Evolutionary conservation across 2,888 invertebrate genomes (phyloP).

Genomic region (Drosophila tripunctata): DNA sequence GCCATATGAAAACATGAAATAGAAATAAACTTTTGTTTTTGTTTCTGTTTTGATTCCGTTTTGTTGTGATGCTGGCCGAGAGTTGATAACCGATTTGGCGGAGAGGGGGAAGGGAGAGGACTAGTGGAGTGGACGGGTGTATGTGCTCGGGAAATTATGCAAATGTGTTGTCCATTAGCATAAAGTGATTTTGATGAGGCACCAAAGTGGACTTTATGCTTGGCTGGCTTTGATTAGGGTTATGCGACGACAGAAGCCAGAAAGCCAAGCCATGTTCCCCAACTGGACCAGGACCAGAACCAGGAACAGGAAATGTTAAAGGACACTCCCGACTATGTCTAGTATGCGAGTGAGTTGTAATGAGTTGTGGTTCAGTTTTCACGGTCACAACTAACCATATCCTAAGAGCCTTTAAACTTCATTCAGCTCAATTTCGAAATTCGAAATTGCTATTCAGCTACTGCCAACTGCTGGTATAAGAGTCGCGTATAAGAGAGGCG

Average conservation of each 20-base stretch:
- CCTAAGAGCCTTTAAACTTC: background rate
- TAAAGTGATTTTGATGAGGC: slow-evolving; percentile 78
- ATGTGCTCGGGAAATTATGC: slow-evolving; percentile 55
- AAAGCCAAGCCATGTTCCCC: background rate
- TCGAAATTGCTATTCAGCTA: slow-evolving; percentile 37
- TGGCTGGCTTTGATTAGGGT: slow-evolving; percentile 75
- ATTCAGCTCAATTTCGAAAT: slow-evolving; percentile 14
- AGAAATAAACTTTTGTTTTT: slow-evolving; percentile 21
- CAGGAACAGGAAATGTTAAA: background rate
- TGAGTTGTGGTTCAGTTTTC: slow-evolving; percentile 24
- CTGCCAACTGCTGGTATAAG: slow-evolving; percentile 3
- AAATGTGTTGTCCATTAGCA: slow-evolving; percentile 74
- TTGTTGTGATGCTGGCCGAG: background rate
- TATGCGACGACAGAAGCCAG: slow-evolving; percentile 49
- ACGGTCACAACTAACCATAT: slow-evolving; percentile 42
- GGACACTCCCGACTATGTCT: slow-evolving; percentile 7
- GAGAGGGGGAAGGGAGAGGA: too few relatives aligned
- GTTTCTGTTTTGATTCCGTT: slow-evolving; percentile 1
- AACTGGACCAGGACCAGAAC: background rate
- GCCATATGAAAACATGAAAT: slow-evolving; percentile 45
- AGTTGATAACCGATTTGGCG: background rate
- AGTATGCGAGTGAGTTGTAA: slow-evolving; percentile 2
- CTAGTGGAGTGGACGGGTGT: background rate
- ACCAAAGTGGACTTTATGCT: slow-evolving; percentile 76
- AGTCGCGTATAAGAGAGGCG: slow-evolving; percentile 24